Conservation (phyloP, 2,797 vertebrate genomes). For the Sparus aurata region DNA sequence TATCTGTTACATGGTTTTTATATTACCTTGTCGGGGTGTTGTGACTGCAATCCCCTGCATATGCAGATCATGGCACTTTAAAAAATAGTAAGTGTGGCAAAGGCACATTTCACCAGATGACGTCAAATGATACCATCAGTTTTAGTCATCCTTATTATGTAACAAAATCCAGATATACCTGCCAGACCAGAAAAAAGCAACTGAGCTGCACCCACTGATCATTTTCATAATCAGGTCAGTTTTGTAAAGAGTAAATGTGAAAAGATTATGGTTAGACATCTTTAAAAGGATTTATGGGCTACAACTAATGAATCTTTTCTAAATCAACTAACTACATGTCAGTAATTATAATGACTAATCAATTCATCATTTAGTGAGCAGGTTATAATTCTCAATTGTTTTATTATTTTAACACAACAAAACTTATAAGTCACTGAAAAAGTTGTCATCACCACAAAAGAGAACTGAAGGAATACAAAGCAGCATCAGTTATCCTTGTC, state of each 20-base stretch:
- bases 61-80: neutral
- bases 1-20: neutral
- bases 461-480: no score
- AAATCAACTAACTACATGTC: no score
- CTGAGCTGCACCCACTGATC: neutral
- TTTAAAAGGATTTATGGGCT: neutral
- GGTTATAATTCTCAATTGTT: neutral
- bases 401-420: no score
- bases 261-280: neutral
- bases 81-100: neutral
- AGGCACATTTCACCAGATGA: neutral
- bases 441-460: no score
- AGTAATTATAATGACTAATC: neutral
- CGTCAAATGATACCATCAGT: neutral
- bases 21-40: neutral
- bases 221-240: neutral
- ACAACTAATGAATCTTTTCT: neutral
- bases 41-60: neutral
- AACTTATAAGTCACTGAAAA: no score
- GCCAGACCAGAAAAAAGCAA: neutral
- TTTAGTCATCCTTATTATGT: conserved; percentile 6
- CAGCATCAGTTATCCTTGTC: no score
- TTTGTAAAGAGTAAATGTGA: neutral
- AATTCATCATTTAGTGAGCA: neutral
- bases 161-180: conserved; percentile 19